These are phyloP conservation scores for Diarsia rubi DNA, from an alignment of 2,888 invertebrate species.

Conservation along the genomic window DNA sequence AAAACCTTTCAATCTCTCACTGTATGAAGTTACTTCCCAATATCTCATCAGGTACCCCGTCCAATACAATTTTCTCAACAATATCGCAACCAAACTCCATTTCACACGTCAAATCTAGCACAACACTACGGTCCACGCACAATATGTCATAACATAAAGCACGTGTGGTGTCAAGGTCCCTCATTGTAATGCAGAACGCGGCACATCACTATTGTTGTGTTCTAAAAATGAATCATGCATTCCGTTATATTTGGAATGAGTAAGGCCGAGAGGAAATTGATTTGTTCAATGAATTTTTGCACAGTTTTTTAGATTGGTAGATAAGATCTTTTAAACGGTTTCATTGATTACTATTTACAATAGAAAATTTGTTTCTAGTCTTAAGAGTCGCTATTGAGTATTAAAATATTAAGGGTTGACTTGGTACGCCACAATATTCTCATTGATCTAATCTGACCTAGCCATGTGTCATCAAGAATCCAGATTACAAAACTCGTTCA, in stretches of 20 bases:
- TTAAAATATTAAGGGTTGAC: background rate
- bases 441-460: background rate
- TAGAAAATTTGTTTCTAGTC: background rate
- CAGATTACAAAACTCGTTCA: background rate
- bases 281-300: background rate
- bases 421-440: background rate
- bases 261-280: conserved; percentile 25
- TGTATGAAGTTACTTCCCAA: background rate
- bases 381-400: background rate
- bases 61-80: background rate
- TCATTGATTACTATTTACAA: background rate
- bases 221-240: conserved; percentile 44
- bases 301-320: conserved; percentile 1
- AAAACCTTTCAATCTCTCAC: background rate
- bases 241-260: conserved; percentile 43
- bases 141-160: conserved; percentile 57
- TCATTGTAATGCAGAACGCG: conserved; percentile 50
- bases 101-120: conserved; percentile 18
- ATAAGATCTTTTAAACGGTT: background rate
- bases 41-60: background rate
- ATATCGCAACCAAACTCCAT: conserved; percentile 14
- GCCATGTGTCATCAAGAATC: too few species aligned
- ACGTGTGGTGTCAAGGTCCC: conserved; percentile 60
- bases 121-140: conserved; percentile 25
- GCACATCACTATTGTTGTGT: conserved; percentile 55